Percentiles rank a stretch among this genome's conserved stretches.
Conservation (phyloP, 2,888 invertebrate species). For the Enchytraeus crypticus region DNA sequence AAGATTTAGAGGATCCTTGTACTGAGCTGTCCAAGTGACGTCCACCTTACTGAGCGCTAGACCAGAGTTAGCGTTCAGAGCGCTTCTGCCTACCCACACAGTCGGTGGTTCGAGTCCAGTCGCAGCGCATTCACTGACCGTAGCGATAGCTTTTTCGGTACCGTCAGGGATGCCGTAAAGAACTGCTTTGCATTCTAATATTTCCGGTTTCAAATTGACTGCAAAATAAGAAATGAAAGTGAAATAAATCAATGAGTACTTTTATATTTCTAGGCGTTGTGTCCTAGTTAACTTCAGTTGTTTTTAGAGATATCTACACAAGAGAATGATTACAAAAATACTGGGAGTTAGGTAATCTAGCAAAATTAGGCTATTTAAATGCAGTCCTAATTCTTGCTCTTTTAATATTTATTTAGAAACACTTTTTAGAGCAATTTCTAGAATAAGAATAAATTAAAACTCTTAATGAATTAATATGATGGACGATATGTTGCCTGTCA, state of each 20-base stretch:
- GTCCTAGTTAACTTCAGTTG: too few relatives aligned
- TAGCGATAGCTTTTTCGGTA: neutral
- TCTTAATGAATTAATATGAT: too few relatives aligned
- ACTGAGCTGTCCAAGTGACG: constrained; percentile 1
- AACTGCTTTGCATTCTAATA: neutral
- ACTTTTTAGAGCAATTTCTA: too few relatives aligned
- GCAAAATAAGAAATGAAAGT: neutral
- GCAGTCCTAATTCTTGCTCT: too few relatives aligned
- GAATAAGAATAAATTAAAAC: too few relatives aligned
- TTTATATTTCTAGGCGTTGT: too few relatives aligned
- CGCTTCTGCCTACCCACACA: constrained; percentile 1
- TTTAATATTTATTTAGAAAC: too few relatives aligned
- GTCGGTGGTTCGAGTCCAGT: constrained; percentile 1
- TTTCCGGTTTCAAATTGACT: constrained; percentile 5
- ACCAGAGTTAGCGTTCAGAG: neutral
- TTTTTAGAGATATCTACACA: too few relatives aligned
- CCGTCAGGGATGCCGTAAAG: constrained; percentile 4
- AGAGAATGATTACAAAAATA: too few relatives aligned
- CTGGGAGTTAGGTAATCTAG: too few relatives aligned
- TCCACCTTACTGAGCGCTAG: neutral
- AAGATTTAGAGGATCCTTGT: neutral
- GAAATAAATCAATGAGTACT: neutral
- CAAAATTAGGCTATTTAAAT: too few relatives aligned
- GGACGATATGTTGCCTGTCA: too few relatives aligned
- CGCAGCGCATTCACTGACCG: constrained; percentile 5